A percentile compares a stretch with the other conserved stretches of the same genome.
Evolutionary conservation across 2,113 vertebrate species (phyloP).

Genomic region (Elaphurus davidianus): DNA sequence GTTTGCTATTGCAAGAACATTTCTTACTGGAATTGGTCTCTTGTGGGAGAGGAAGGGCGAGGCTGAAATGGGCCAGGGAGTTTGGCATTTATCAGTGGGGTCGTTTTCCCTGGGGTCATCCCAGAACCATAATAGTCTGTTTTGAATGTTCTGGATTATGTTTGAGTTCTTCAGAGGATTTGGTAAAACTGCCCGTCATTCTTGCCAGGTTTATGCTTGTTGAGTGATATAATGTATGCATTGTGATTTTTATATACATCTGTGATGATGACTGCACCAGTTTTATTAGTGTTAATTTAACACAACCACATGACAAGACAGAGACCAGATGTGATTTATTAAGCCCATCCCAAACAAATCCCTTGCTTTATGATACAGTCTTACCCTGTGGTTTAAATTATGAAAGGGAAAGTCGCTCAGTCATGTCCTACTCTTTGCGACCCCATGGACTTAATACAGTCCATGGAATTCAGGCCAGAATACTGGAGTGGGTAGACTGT

Average conservation of each 20-base stretch:
- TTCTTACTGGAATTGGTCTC: not conserved
- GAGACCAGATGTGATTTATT: conserved; percentile 22
- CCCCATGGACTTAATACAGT: not conserved
- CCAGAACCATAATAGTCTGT: not conserved
- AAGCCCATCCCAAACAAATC: not conserved
- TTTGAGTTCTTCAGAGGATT: conserved; percentile 47
- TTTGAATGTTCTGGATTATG: not conserved
- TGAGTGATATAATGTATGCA: not conserved
- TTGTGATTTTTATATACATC: conserved; percentile 24
- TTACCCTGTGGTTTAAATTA: conserved; percentile 12
- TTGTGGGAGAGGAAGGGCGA: not conserved
- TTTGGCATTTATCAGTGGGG: not conserved
- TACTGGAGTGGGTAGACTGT: not conserved
- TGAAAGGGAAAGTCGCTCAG: not conserved
- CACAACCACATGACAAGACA: conserved; percentile 32
- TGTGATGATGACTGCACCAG: not conserved
- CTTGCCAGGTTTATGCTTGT: conserved; percentile 40
- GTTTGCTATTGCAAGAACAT: not conserved
- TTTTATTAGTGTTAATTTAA: conserved; percentile 52
- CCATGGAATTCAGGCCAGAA: not conserved
- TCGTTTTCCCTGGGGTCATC: not conserved
- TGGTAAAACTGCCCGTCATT: conserved; percentile 32
- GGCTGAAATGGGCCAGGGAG: not conserved
- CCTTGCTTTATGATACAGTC: not conserved
- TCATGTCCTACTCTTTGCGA: not conserved